Base-by-base conservation (phyloP, 1,140 invertebrate genomes). In the Drosophila nannoptera region DNA sequence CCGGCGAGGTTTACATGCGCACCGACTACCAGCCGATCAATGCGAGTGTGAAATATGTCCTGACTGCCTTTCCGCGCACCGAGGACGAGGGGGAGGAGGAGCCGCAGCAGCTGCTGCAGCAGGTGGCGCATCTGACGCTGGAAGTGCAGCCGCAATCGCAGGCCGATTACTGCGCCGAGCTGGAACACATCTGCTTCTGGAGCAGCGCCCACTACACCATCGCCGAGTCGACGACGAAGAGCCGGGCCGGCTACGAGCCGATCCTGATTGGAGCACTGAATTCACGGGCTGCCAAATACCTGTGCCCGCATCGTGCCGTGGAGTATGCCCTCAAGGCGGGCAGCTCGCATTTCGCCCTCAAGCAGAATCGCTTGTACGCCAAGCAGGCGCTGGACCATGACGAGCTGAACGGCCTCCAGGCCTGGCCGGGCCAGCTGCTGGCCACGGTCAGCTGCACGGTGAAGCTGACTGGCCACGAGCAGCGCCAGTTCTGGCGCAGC, bases 121-220 rank as follows among this genome's bases (percentile, higher is more conserved):
- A 76, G 22, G 74, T 88, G 12, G 45, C 80, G 0, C 86, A 89
- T 45, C 62, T 89, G 5, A 77, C 77, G 5, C 14, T 89, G 22
- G 83, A 89, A 38, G 16, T 89, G 3, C 53, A 43, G 5, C 83
- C 88, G 0, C 69, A 80, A 8, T 12, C 66, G 0, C 40, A 73
- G 14, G 55, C 67, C 8, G 77, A 84, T 7, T 89, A 88, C 45
- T 89, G 88, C 22, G 52, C 56, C 0, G 71, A 89, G 16, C 48
- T 89, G 68, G 87, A 88, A 62, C 78, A 89, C 60, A 75, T 89
- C 36, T 89, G 88, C 60, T 89, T 89, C 56, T 89, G 88, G 88
- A 69, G 50, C 5, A 38, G 32, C 5, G 88, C 76, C 2, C 62
- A 88, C 7, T 89, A 89, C 31, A 76, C 66, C 2, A 86, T 89